phyloP scores from a whole-genome alignment of 2,888 invertebrate species.

The Melitaea athalia region DNA sequence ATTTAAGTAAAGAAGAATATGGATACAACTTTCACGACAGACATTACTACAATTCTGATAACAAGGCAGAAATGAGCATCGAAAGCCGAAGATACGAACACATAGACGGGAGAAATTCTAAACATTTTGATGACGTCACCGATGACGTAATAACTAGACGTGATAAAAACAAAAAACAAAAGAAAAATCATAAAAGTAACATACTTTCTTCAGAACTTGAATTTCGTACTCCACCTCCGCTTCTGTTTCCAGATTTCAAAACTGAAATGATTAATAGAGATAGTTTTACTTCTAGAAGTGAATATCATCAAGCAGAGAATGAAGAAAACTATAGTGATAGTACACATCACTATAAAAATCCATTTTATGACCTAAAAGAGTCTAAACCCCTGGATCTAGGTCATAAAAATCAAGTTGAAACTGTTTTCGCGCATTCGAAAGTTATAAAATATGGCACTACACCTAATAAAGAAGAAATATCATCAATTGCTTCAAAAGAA shows the following conservation, averaged over 20 bases:
- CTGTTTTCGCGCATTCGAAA: conserved; percentile 63
- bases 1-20: conserved; percentile 52
- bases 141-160: conserved; percentile 12
- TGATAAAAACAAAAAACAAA: conserved; percentile 19
- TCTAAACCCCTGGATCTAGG: conserved; percentile 25
- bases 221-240: conserved; percentile 53
- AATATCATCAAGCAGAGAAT: conserved; percentile 11
- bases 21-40: conserved; percentile 51
- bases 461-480: conserved; percentile 6
- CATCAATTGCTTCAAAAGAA: neutral
- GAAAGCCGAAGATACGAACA: conserved; percentile 37
- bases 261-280: conserved; percentile 56
- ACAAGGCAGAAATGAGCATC: conserved; percentile 38
- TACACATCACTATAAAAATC: conserved; percentile 15
- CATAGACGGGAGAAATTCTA: conserved; percentile 22
- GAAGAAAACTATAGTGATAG: neutral
- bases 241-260: conserved; percentile 61
- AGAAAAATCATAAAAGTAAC: neutral
- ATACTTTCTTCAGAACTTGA: conserved; percentile 35
- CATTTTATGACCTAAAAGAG: conserved; percentile 28
- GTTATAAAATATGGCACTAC: conserved; percentile 61
- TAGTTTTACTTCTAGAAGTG: conserved; percentile 8
- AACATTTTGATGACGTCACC: neutral
- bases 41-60: conserved; percentile 57
- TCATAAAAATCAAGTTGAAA: conserved; percentile 50